Base-by-base conservation (phyloP, 2,888 invertebrate species). In the Epirrhoe alternata region DNA sequence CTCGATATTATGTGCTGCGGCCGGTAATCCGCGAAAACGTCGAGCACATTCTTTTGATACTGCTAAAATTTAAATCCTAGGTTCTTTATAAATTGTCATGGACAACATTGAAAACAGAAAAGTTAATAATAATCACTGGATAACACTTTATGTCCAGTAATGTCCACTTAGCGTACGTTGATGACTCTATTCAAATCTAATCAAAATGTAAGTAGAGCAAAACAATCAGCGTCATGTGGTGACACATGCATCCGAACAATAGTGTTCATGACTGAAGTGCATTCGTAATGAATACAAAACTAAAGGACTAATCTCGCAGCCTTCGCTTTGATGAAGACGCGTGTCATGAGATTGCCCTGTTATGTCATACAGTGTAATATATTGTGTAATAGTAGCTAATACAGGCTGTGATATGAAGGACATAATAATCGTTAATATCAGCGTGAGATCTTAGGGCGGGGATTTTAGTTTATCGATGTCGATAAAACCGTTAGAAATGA, bases 331-430 rank as follows among this genome's bases (percentile, higher is more conserved):
- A 74, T 72, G 62, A 63, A 71, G 69, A 70, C 58, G 73, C 64
- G 66, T 70, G 66, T 61, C 71, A 65, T 72, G 69, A 66, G 73
- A 75, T 72, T 74, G 64, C 64, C 60, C 55, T 68, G 59, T 65
- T 69, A 69, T 64, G 65, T 58, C 59, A 71, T 66, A 71, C 45
- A 51, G 14, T 49, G 52, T 58, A 61, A 38, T 57, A 69, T 31
- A 14, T 2, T 58, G 47, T 45, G 14, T 42, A 24, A 49, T 54
- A 49, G 38, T 35, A 8, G 61, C 51, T 24, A 24, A 64, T 58
- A 64, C 50, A 16, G 35, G 45, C 8, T 52, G 38, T 33, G n/a
- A 12, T 51, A 45, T 56, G 65, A 61, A 71, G 69, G 71, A 67
- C 71, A 57, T 61, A 8, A 60, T 17, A 52, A 42, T 12, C 50